These are phyloP conservation scores for Liolophura sinensis DNA, from an alignment of 1,140 invertebrate species.

Conservation along the genomic window DNA sequence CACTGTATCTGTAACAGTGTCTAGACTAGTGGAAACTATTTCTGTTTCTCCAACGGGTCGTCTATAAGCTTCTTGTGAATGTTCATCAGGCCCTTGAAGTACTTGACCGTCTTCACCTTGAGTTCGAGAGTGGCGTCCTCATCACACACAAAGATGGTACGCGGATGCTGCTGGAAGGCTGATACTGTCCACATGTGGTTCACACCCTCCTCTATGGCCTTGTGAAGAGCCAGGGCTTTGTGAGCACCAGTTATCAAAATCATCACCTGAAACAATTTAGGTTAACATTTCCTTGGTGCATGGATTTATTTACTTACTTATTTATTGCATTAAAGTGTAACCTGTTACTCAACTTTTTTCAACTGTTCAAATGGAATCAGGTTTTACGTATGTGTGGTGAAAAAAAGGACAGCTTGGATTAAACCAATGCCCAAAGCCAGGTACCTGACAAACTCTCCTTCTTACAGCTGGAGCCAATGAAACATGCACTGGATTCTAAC, in stretches of 20 bases:
- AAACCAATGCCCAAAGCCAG: too few species aligned
- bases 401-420: too few species aligned
- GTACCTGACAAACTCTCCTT: too few species aligned
- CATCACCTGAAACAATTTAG: slow-evolving; percentile 74
- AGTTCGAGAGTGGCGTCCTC: slow-evolving; percentile 97
- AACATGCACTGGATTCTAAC: too few species aligned
- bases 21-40: too few species aligned
- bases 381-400: too few species aligned
- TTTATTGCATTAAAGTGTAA: neutral
- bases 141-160: slow-evolving; percentile 88
- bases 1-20: too few species aligned
- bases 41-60: slow-evolving; percentile 26
- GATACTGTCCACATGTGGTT: slow-evolving; percentile 99
- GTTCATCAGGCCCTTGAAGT: slow-evolving; percentile 80
- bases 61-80: slow-evolving; percentile 61
- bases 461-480: too few species aligned
- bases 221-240: slow-evolving; percentile 95
- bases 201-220: slow-evolving; percentile 95
- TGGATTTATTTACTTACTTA: neutral
- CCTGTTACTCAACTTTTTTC: neutral
- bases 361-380: neutral
- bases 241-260: slow-evolving; percentile 97
- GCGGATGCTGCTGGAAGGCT: slow-evolving; percentile 81
- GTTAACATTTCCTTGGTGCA: neutral
- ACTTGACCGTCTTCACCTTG: slow-evolving; percentile 98